Evolutionary conservation across 2,797 vertebrate species (phyloP).

Genomic region (Rallus crepitans): DNA sequence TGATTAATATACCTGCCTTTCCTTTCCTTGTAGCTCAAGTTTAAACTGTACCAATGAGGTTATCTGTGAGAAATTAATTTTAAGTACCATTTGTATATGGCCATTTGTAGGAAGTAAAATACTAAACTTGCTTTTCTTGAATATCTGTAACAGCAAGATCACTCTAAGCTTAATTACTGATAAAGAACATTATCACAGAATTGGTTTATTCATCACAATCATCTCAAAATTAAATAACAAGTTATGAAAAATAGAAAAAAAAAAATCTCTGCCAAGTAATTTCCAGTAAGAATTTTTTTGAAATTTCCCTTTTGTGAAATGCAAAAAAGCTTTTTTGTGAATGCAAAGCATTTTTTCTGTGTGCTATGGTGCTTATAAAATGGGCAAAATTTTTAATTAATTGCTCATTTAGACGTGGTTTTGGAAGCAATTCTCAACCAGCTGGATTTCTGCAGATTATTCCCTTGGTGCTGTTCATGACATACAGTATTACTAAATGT

Average conservation of each 20-base stretch:
- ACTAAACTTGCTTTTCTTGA: not conserved
- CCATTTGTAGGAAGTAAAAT: not conserved
- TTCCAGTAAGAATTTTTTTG: not conserved
- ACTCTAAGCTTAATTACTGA: not conserved
- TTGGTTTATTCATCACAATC: not conserved
- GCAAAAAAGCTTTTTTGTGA: not conserved
- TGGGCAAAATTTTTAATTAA: not conserved
- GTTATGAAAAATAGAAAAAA: not conserved
- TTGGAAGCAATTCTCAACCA: slow-evolving; percentile 22
- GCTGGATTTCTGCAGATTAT: slow-evolving; percentile 29
- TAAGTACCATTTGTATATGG: not conserved
- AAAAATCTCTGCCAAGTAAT: not conserved
- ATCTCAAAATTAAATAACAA: not conserved
- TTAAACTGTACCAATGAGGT: not conserved
- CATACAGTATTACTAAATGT: not conserved
- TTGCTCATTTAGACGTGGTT: not conserved
- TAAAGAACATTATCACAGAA: not conserved
- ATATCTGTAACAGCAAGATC: not conserved
- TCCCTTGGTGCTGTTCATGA: not conserved
- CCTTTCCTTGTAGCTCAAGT: not conserved
- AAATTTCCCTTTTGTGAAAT: not conserved
- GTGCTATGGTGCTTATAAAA: not conserved
- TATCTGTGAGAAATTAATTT: not conserved
- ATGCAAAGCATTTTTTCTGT: not conserved
- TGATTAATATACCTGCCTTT: not conserved